phyloP scores from a whole-genome alignment of 2,797 vertebrate genomes.

The Diceros bicornis region DNA sequence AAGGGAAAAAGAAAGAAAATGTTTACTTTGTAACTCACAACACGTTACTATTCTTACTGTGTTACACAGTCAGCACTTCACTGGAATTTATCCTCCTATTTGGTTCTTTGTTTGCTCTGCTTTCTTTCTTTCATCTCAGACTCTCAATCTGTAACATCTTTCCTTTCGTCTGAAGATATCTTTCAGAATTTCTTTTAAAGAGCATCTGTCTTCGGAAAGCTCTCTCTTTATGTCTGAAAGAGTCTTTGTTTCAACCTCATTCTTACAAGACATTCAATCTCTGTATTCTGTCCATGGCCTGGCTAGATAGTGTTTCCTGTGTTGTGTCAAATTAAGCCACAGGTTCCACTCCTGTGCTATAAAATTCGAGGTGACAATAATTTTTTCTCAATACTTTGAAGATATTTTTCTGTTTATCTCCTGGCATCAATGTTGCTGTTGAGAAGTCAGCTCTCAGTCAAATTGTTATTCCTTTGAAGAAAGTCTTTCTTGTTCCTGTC shows the following conservation, averaged over 20 bases:
- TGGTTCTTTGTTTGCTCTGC: not conserved
- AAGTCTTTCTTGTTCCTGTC: slow-evolving; percentile 14
- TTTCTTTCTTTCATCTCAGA: not conserved
- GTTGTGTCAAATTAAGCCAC: not conserved
- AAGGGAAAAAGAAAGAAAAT: not conserved
- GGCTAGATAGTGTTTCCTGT: not conserved
- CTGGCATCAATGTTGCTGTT: not conserved
- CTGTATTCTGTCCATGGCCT: not conserved
- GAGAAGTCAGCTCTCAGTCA: not conserved
- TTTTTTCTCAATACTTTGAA: not conserved
- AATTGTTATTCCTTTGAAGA: not conserved
- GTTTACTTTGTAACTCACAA: not conserved
- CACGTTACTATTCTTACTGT: not conserved
- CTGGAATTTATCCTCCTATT: not conserved
- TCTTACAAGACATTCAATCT: not conserved
- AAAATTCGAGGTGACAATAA: not conserved
- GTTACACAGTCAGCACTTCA: not conserved
- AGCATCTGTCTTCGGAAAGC: not conserved
- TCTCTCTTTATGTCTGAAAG: not conserved
- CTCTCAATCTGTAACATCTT: not conserved
- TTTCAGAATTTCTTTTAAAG: slow-evolving; percentile 25
- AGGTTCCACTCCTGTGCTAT: not conserved
- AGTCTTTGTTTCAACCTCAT: not conserved
- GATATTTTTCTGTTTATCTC: not conserved
- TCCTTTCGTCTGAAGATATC: not conserved